Conservation (phyloP, 2,888 invertebrate genomes). For the Gisinianus flammeolus region DNA sequence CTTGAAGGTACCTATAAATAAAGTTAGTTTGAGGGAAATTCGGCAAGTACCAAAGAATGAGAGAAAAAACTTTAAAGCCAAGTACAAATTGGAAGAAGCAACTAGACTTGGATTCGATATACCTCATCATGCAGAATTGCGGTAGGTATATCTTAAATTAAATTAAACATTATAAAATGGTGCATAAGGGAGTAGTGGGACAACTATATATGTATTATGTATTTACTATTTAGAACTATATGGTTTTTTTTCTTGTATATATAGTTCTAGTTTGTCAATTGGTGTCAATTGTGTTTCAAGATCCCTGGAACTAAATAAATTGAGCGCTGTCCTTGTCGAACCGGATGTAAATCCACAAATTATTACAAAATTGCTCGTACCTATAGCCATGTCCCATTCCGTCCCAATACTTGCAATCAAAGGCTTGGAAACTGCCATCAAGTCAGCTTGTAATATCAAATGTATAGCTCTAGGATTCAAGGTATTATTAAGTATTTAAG, state of each 20-base stretch:
- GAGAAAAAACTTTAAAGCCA: slow-evolving; percentile 45
- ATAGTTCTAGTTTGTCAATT: slow-evolving; percentile 45
- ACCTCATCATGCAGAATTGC: slow-evolving; percentile 35
- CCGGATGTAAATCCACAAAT: slow-evolving; percentile 55
- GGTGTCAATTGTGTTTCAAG: slow-evolving; percentile 54
- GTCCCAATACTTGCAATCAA: slow-evolving; percentile 52
- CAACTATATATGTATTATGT: not conserved
- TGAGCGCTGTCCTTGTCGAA: slow-evolving; percentile 51
- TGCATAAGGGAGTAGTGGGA: too few relatives aligned
- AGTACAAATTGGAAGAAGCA: slow-evolving; percentile 40
- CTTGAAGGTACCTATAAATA: slow-evolving; percentile 44
- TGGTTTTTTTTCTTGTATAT: not conserved
- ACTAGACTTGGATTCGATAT: slow-evolving; percentile 45
- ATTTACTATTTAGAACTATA: not conserved
- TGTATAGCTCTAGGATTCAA: slow-evolving; percentile 57
- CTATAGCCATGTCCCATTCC: slow-evolving; percentile 46
- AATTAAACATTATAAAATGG: not conserved
- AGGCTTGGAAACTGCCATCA: slow-evolving; percentile 46
- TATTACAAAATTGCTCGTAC: slow-evolving; percentile 54
- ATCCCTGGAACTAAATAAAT: slow-evolving; percentile 43
- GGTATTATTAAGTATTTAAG: slow-evolving; percentile 32
- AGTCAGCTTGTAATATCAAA: slow-evolving; percentile 43
- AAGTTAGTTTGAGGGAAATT: slow-evolving; percentile 47
- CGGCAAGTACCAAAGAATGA: slow-evolving; percentile 45
- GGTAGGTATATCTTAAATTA: slow-evolving; percentile 35